Evolutionary conservation across 2,888 invertebrate genomes (phyloP), one percentile per base, ranked within the genome.

Genomic region (Diplolepis rosae): DNA sequence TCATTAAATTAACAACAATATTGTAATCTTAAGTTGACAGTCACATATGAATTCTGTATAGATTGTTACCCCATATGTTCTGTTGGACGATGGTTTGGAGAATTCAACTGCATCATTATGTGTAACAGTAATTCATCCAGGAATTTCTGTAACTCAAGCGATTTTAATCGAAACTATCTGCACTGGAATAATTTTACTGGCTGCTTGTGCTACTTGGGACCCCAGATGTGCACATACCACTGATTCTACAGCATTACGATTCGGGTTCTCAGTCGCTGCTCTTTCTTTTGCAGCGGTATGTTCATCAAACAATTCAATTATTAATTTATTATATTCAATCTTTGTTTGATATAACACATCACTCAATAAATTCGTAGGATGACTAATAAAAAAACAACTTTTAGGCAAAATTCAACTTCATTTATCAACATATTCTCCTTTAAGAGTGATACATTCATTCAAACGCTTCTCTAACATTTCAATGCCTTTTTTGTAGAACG

Each of bases 131-230:
- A 91, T 93, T 0, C 90, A 92, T 79, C 74, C 84, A 0, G 89
- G 89, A 1, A 85, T 93, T 4, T 88, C 89, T 0, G 75, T 83
- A 0, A 81, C 85, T 18, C 90, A 88, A 52, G 89, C 84, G 0
- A 70, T 88, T 54, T 52, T 88, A 6, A 78, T 88, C 32, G 88
- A 88, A 67, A 76, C 82, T 0, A 13, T 93, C 0, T 90, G 93
- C 27, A 93, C 95, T 0, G 89, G 90, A 3, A 90, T 93, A 0
- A 89, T 95, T 22, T 91, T 92, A 51, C 89, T 95, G 56, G 90
- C 95, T 15, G 80, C 92, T 71, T 94, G 94, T 83, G 92, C 92
- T 0, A 90, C 94, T 13, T 94, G 94, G 94, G 95, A 95, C 85
- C 91, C 92, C 15, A 90, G 93, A 42, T 94, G 95, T 83, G 87